These are phyloP conservation scores for Syritta pipiens DNA, from an alignment of 2,888 invertebrate genomes.

Conservation along the genomic window DNA sequence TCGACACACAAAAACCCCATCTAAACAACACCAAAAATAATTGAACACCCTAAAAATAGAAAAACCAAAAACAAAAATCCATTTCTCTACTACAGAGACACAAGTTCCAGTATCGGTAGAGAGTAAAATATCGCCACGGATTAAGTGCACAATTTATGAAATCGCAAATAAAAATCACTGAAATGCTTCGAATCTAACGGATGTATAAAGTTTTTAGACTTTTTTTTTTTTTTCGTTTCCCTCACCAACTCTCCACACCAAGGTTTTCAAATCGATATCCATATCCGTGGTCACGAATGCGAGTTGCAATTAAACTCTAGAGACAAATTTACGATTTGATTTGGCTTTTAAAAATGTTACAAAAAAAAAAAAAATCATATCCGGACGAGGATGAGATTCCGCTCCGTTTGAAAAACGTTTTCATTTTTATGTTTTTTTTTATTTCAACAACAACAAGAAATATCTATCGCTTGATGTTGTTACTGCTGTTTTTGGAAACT, in stretches of 20 bases:
- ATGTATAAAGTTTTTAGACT: not conserved
- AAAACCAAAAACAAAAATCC: not conserved
- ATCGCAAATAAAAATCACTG: conserved; percentile 5
- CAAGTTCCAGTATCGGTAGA: not conserved
- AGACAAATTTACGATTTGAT: conserved; percentile 12
- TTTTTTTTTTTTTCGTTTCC: not conserved
- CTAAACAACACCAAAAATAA: too few relatives aligned
- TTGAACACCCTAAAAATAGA: not conserved
- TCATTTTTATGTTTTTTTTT: too few relatives aligned
- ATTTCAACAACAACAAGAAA: too few relatives aligned
- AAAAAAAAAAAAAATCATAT: too few relatives aligned
- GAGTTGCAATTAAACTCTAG: conserved; percentile 5
- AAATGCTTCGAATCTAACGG: not conserved
- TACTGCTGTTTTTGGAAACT: too few relatives aligned
- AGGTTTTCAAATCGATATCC: conserved; percentile 5
- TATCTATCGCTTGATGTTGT: too few relatives aligned
- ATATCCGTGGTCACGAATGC: not conserved
- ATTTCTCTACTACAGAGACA: too few relatives aligned
- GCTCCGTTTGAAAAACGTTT: too few relatives aligned
- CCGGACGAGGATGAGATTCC: too few relatives aligned
- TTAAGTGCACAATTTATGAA: not conserved
- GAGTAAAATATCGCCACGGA: conserved; percentile 8
- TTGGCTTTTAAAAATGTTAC: not conserved
- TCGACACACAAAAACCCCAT: too few relatives aligned
- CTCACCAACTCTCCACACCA: not conserved